phyloP scores from a whole-genome alignment of 2,888 invertebrate genomes.

The Autographa pulchrina region DNA sequence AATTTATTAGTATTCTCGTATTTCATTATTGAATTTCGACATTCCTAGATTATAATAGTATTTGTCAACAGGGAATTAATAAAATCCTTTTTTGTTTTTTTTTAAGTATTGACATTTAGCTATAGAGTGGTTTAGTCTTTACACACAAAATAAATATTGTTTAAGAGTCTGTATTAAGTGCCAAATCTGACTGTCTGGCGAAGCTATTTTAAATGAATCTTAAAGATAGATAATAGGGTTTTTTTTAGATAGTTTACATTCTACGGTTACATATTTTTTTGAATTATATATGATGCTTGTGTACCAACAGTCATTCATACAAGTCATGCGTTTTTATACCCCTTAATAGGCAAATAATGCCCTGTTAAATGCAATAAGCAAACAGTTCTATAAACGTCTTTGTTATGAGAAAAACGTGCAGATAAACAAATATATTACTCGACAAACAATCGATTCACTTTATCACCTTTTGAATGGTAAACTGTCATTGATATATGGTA shows the following conservation, averaged over 20 bases:
- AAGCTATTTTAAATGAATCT: too few species aligned
- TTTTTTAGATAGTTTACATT: too few species aligned
- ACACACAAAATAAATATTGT: too few species aligned
- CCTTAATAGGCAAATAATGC: not conserved
- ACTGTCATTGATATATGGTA: not conserved
- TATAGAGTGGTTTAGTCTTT: too few species aligned
- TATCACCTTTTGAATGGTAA: not conserved
- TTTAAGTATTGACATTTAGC: too few species aligned
- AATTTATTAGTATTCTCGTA: not conserved
- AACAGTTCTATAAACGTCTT: not conserved
- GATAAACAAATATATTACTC: not conserved
- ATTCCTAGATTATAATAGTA: not conserved
- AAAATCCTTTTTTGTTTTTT: too few species aligned
- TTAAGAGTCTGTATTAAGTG: too few species aligned
- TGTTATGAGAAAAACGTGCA: slow-evolving; percentile 1
- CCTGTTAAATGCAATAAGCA: not conserved
- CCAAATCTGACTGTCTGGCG: too few species aligned
- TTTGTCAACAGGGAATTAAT: too few species aligned
- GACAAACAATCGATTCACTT: not conserved
- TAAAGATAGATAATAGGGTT: too few species aligned
- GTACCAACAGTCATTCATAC: not conserved
- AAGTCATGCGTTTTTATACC: not conserved
- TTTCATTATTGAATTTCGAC: not conserved
- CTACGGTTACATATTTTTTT: too few species aligned
- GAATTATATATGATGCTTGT: not conserved